Base-by-base conservation (phyloP, 2,888 invertebrate genomes). In the Deroplatys truncata region DNA sequence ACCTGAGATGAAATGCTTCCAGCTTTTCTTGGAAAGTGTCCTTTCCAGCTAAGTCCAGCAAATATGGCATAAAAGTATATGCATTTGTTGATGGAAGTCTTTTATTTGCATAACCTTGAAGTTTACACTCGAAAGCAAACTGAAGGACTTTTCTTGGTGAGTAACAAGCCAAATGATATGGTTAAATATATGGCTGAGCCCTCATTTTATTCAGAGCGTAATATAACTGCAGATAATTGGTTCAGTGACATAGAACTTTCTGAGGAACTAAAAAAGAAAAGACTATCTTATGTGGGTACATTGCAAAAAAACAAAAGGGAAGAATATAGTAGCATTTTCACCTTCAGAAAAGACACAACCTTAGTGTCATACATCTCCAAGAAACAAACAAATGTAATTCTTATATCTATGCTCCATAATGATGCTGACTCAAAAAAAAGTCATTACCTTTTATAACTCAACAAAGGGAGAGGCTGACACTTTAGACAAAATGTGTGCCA, bases 61-160 rank as follows among this genome's bases (percentile, higher is more conserved):
- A 91, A 86, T 92, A 92, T 90, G 92, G 92, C 0, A 91, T 92
- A 16, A 92, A 92, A 91, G 90, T 92, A 28, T 91, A 90, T 88
- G 92, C 92, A 13, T 83, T 92, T 56, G 90, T 89, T 82, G 90
- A 72, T 90, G 16, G 90, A 89, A 90, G 89, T 91, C 86, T 82
- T 84, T 82, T 91, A 91, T 88, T 90, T 89, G 10, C 85, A 88
- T 31, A 91, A 91, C 56, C 8, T 91, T 31, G 91, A 92, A 90
- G 90, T 91, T 56, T 91, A 91, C 89, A 90, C 91, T 82, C 91
- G 91, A 85, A 90, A 90, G 85, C 91, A 91, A 84, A 91, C 90
- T 35, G 90, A 91, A 86, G 91, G 91, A 16, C 90, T 90, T 86
- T 91, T 90, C 90, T 15, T 56, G 88, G 43, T 91, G 8, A 91